Evolutionary conservation across 2,797 vertebrate species (phyloP), one percentile per base, ranked within the genome.

Genomic region (Apogon talboti): DNA sequence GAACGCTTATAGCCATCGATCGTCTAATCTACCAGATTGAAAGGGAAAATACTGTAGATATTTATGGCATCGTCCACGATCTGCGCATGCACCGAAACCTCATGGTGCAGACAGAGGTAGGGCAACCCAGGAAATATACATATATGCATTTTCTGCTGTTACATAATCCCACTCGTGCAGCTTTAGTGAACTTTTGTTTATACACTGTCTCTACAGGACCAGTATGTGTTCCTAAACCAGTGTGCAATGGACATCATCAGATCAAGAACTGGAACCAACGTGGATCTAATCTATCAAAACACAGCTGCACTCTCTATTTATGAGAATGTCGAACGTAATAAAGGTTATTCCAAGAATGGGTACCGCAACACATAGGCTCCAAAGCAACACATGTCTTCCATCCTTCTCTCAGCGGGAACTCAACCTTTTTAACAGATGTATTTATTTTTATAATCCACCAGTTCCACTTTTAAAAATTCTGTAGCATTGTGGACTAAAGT

Each of bases 41-140:
- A 79, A 94, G 94, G 42, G 96, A 98, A 79, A 95, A 91, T 19
- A 70, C 68, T 0, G 95, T 97, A 70, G 97, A 99, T 0, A 91
- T 99, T 33, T 98, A 92, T 0, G 95, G 96, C 7, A 92, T 94
- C 3, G 95, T 99, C 24, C 92, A 96, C 1, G 94, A 97, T 47
- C 95, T 98, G 55, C 95, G 98, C 37, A 96, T 98, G 95, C 96
- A 98, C 86, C 93, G 98, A 0, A 74, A 94, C 2, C 88, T 98
- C 4, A 99, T 99, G 98, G 98, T 99, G 75, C 98, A 99, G 61
- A 98, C 98, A 6, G 97, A 99, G 95, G 97, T 99, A 87, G 40
- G 63, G 46, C 15, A 7, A 28, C n/a, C 2, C 12, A 6, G 3
- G 4, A n/a, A 7, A 12, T 44, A 13, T 38, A 47, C 12, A 8